Percentiles rank a stretch among this genome's conserved stretches.
phyloP scores from a whole-genome alignment of 2,113 vertebrate species.

The Melanotaenia duboulayi region DNA sequence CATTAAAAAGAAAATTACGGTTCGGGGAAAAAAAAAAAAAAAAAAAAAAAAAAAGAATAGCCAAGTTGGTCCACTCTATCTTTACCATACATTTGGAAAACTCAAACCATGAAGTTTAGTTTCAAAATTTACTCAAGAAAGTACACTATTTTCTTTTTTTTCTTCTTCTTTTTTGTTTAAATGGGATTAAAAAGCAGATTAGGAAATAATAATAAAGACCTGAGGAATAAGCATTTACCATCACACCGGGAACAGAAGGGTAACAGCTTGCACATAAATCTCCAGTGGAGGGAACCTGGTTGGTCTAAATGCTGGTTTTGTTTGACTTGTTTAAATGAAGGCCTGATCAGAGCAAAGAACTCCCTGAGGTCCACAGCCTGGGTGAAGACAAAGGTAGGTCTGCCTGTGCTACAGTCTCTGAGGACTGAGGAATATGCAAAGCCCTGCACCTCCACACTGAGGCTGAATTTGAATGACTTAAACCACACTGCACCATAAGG shows the following conservation, averaged over 20 bases:
- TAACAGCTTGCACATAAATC: conserved; percentile 92
- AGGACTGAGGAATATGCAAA: conserved; percentile 76
- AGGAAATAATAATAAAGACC: conserved; percentile 32
- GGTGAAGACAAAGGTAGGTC: conserved; percentile 67
- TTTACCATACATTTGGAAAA: conserved; percentile 3
- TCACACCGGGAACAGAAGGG: conserved; percentile 71
- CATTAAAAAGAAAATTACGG: conserved; percentile 68
- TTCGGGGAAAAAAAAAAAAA: conserved; percentile 1
- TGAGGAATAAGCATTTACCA: conserved; percentile 46
- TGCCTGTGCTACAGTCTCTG: conserved; percentile 51
- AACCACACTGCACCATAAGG: conserved; percentile 70
- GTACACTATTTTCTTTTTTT: background rate
- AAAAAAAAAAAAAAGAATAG: conserved; percentile 9
- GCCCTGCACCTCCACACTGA: conserved; percentile 58
- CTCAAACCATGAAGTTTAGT: background rate
- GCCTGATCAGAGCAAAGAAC: conserved; percentile 92
- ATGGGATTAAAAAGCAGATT: conserved; percentile 5
- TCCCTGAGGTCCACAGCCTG: conserved; percentile 84
- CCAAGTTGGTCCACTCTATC: background rate
- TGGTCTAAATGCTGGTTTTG: conserved; percentile 89
- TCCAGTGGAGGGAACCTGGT: conserved; percentile 85
- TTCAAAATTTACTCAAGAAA: background rate
- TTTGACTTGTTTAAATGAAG: conserved; percentile 91
- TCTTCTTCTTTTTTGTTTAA: background rate
- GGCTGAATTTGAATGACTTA: conserved; percentile 69